A percentile compares a stretch with the other conserved stretches of the same genome.
Evolutionary conservation across 1,140 invertebrate species (phyloP).

Genomic region (Leptinotarsa lineolata): DNA sequence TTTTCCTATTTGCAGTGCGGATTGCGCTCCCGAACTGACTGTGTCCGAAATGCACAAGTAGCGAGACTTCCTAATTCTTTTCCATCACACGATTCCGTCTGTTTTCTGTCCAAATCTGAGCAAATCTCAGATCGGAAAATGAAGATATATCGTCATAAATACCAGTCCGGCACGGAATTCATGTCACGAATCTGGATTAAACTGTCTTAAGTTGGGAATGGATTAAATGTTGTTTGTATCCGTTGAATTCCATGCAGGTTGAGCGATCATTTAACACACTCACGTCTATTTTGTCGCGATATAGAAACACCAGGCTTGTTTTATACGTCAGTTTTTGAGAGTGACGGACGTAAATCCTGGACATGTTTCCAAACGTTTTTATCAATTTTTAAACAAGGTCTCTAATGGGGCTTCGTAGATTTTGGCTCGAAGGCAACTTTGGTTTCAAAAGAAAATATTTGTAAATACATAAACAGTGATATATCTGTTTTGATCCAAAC

Average conservation of each 20-base stretch:
- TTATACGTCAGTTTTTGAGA: slow-evolving; percentile 8
- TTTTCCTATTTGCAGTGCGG: too few relatives aligned
- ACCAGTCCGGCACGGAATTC: slow-evolving; percentile 22
- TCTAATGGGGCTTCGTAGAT: background rate
- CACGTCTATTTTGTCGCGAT: slow-evolving; percentile 32
- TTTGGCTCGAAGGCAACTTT: background rate
- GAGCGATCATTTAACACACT: slow-evolving; percentile 29
- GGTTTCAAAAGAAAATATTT: background rate
- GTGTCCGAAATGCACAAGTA: background rate
- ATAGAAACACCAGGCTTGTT: slow-evolving; percentile 9
- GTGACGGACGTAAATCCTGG: background rate
- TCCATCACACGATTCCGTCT: slow-evolving; percentile 2
- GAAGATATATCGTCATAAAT: slow-evolving; percentile 16
- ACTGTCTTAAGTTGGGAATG: slow-evolving; percentile 32
- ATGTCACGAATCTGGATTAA: slow-evolving; percentile 34
- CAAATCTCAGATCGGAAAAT: slow-evolving; percentile 11
- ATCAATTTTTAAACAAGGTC: background rate
- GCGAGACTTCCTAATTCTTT: background rate
- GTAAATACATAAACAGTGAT: background rate
- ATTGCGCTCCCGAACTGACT: too few relatives aligned
- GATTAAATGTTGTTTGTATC: slow-evolving; percentile 36
- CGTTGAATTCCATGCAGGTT: slow-evolving; percentile 28
- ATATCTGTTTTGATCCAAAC: too few relatives aligned
- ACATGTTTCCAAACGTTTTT: background rate
- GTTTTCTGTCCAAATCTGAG: background rate